Evolutionary conservation across 92 coral and sea anemone genomes (phyloP).

Genomic region (Epizoanthus illoricatus): DNA sequence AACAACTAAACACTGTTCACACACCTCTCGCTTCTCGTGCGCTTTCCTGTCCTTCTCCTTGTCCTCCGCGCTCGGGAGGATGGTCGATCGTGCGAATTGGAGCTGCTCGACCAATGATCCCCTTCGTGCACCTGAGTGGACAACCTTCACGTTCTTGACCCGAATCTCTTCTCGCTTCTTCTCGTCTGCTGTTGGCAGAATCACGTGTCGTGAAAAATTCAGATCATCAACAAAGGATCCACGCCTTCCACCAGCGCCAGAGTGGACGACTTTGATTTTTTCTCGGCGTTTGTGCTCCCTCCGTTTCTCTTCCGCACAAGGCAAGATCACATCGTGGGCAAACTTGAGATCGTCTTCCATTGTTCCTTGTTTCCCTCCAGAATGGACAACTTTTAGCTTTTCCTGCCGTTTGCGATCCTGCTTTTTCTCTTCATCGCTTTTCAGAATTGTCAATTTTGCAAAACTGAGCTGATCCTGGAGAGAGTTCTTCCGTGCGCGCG

Average conservation of each 20-base stretch:
- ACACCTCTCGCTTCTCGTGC: slow-evolving; percentile 22
- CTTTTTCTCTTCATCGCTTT: not conserved
- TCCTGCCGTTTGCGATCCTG: slow-evolving; percentile 2
- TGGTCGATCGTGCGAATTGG: slow-evolving; percentile 3
- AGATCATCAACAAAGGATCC: slow-evolving; percentile 6
- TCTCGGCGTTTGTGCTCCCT: slow-evolving; percentile 2
- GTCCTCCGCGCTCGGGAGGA: slow-evolving; percentile 1
- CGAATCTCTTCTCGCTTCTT: not conserved
- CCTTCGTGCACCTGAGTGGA: slow-evolving; percentile 7
- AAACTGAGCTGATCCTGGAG: slow-evolving; percentile 13
- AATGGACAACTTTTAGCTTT: slow-evolving; percentile 18
- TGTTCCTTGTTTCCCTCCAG: not conserved
- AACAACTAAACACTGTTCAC: not conserved
- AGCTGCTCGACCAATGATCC: slow-evolving; percentile 18
- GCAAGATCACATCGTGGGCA: slow-evolving; percentile 13
- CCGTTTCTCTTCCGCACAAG: not conserved
- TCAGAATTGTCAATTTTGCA: not conserved
- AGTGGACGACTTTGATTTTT: slow-evolving; percentile 14
- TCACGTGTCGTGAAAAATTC: slow-evolving; percentile 7
- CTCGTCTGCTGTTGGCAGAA: not conserved
- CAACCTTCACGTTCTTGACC: slow-evolving; percentile 15
- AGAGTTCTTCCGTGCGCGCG: not conserved
- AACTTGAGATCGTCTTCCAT: not conserved
- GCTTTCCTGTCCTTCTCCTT: not conserved
- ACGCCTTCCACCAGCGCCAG: not conserved